Conservation (phyloP, 2,797 vertebrate genomes). For the Poecilia wingei region DNA sequence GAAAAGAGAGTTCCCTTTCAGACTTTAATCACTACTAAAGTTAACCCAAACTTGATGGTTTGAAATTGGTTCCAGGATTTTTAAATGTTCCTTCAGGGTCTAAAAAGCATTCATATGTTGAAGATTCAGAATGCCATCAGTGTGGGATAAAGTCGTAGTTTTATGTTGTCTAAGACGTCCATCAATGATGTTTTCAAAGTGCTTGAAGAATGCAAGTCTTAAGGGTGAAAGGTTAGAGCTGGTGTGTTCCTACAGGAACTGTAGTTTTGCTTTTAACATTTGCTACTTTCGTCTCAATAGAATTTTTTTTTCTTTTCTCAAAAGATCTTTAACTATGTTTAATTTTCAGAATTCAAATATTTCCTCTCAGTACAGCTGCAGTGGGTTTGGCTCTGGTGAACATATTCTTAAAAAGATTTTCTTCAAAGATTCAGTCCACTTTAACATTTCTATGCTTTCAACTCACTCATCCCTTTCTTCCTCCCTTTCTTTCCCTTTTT, state of each 20-base stretch:
- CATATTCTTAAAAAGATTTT: conserved; percentile 34
- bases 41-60: neutral
- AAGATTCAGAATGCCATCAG: neutral
- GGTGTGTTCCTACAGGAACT: neutral
- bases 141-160: neutral
- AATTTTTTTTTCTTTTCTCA: neutral
- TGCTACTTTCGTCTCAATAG: neutral
- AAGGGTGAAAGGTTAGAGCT: neutral
- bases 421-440: conserved; percentile 49
- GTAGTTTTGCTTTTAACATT: neutral
- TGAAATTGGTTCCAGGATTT: too few species aligned
- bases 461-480: conserved; percentile 25
- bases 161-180: neutral
- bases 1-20: neutral
- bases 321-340: conserved; percentile 15
- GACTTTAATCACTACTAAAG: neutral
- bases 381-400: conserved; percentile 13
- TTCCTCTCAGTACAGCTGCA: conserved; percentile 5
- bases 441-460: conserved; percentile 50
- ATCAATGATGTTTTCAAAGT: neutral
- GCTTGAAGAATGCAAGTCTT: neutral
- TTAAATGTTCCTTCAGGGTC: neutral
- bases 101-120: neutral
- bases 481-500: conserved; percentile 37
- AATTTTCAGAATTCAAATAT: conserved; percentile 7